Percentiles rank a stretch among this genome's conserved stretches.
These are phyloP conservation scores for Chrysina gloriosa DNA, from an alignment of 2,888 invertebrate species.

Conservation along the genomic window DNA sequence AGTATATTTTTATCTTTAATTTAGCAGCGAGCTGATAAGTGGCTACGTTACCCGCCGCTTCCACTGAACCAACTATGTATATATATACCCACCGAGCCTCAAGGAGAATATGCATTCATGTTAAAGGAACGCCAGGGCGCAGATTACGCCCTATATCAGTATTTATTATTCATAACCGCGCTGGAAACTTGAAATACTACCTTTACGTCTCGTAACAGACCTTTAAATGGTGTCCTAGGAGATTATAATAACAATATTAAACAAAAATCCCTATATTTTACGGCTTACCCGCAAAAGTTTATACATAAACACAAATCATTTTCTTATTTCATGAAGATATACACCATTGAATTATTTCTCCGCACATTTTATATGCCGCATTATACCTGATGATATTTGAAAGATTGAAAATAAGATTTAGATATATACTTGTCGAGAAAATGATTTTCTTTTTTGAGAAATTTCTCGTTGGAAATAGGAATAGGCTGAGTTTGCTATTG, in stretches of 20 bases:
- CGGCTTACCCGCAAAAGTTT: slow-evolving; percentile 19
- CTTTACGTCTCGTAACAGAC: slow-evolving; percentile 63
- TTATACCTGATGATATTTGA: background rate
- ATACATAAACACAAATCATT: slow-evolving; percentile 33
- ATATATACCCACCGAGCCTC: slow-evolving; percentile 28
- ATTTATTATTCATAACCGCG: slow-evolving; percentile 65
- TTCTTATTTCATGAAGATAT: background rate
- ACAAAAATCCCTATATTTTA: slow-evolving; percentile 16
- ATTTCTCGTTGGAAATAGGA: too few relatives aligned
- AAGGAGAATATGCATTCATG: slow-evolving; percentile 60
- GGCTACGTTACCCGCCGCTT: slow-evolving; percentile 51
- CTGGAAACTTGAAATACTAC: slow-evolving; percentile 63
- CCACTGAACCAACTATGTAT: background rate
- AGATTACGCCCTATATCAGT: slow-evolving; percentile 64
- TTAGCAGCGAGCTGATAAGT: slow-evolving; percentile 65
- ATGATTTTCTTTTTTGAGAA: too few relatives aligned
- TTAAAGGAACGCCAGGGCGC: slow-evolving; percentile 51
- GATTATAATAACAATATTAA: slow-evolving; percentile 54
- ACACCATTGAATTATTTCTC: background rate
- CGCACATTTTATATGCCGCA: background rate
- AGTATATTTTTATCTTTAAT: slow-evolving; percentile 66
- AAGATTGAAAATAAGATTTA: too few relatives aligned
- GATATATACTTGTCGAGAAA: too few relatives aligned
- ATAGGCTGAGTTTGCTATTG: too few relatives aligned
- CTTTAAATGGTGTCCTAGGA: slow-evolving; percentile 60